Evolutionary conservation across 2,797 vertebrate species (phyloP).

Genomic region (Enteromius trimaculatus): DNA sequence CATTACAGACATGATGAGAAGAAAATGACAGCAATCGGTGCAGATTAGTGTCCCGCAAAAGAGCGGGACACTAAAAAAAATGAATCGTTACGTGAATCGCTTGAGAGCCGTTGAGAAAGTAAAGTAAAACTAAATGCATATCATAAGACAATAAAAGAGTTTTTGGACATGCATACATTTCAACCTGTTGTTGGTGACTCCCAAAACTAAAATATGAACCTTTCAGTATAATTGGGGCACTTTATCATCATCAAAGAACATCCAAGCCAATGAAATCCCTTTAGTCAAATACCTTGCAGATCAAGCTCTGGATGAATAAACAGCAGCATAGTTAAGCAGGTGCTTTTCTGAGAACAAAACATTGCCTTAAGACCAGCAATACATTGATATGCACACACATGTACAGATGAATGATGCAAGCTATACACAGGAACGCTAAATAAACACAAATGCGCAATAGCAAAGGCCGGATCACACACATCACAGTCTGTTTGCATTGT

Average conservation of each 20-base stretch:
- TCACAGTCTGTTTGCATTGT: slow-evolving; percentile 51
- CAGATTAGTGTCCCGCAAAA: no score
- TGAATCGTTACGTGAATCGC: no score
- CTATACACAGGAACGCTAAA: neutral
- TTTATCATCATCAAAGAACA: neutral
- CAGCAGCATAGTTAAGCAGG: neutral
- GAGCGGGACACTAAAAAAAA: no score
- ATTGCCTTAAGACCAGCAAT: neutral
- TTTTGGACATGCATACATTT: no score
- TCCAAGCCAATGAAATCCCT: neutral
- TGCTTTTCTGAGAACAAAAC: neutral
- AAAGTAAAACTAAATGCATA: no score
- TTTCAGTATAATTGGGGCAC: no score
- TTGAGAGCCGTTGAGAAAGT: no score
- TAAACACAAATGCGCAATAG: slow-evolving; percentile 23
- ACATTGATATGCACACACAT: neutral
- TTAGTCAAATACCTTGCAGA: neutral
- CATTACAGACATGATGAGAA: no score
- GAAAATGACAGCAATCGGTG: no score
- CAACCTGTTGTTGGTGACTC: no score
- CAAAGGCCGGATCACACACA: slow-evolving; percentile 31
- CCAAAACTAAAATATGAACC: no score
- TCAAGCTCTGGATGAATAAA: neutral
- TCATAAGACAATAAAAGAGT: no score
- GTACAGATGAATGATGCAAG: slow-evolving; percentile 1